phyloP scores from a whole-genome alignment of 1,140 invertebrate species.

The Platyscapa corneri region DNA sequence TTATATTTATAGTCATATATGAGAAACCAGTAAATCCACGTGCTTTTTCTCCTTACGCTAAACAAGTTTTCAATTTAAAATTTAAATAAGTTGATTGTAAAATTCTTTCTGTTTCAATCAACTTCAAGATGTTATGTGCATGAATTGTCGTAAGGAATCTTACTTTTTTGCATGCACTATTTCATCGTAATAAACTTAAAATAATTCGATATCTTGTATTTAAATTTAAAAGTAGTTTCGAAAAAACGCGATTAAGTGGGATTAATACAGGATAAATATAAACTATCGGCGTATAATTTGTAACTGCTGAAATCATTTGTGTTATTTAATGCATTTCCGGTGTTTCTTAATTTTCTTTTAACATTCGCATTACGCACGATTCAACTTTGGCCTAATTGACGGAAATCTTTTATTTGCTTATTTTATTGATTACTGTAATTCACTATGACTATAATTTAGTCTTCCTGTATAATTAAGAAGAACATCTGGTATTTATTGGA shows the following conservation, averaged over 20 bases:
- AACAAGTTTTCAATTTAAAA: slow-evolving; percentile 33
- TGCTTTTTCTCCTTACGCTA: not conserved
- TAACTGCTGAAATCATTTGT: slow-evolving; percentile 1
- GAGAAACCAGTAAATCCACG: slow-evolving; percentile 12
- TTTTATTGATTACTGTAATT: no score
- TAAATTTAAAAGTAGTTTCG: slow-evolving; percentile 26
- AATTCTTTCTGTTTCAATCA: slow-evolving; percentile 28
- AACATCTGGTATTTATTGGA: no score
- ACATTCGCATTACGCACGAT: not conserved
- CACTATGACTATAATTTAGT: no score
- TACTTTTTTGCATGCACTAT: not conserved
- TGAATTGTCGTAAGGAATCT: slow-evolving; percentile 27
- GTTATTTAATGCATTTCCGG: slow-evolving; percentile 30
- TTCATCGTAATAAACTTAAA: not conserved
- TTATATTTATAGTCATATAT: not conserved
- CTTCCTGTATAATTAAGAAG: no score
- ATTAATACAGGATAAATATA: slow-evolving; percentile 22
- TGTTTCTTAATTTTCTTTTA: slow-evolving; percentile 18
- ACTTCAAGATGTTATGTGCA: not conserved
- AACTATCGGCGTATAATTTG: not conserved
- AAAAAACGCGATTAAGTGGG: slow-evolving; percentile 3
- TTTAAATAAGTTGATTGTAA: slow-evolving; percentile 42
- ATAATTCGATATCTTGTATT: slow-evolving; percentile 1
- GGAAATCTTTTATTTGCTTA: no score
- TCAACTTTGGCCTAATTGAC: no score